Percentiles rank a stretch among this genome's conserved stretches.
Conservation (phyloP, 2,797 vertebrate species). For the Falco concolor region DNA sequence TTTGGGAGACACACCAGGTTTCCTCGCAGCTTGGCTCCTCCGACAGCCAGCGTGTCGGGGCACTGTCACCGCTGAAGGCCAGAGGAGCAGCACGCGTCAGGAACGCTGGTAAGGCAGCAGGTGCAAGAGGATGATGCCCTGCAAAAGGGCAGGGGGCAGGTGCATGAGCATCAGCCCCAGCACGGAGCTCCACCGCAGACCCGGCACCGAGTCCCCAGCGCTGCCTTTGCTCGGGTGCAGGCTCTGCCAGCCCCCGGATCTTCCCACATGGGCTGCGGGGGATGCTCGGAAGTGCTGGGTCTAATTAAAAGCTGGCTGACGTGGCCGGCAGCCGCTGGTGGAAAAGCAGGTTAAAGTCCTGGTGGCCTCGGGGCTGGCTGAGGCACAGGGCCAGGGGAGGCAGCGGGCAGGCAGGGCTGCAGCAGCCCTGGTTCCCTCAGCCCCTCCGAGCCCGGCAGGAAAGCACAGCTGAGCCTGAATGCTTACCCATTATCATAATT, state of each 20-base stretch:
- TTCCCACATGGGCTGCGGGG: background rate
- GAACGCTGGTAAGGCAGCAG: background rate
- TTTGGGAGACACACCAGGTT: background rate
- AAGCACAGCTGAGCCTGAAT: background rate
- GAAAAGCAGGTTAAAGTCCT: background rate
- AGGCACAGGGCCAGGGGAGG: background rate
- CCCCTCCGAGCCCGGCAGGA: background rate
- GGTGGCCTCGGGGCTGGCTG: background rate
- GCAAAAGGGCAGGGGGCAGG: background rate
- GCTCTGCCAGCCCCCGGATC: background rate
- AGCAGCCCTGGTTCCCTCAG: background rate
- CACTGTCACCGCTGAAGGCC: background rate
- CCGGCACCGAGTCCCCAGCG: rapidly evolving
- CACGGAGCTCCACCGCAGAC: rapidly evolving
- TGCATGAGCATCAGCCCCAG: background rate
- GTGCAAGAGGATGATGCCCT: background rate
- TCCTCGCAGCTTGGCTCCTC: background rate
- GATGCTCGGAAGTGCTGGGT: background rate
- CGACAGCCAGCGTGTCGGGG: background rate
- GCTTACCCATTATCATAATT: background rate
- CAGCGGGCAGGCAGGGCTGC: background rate
- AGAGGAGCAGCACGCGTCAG: background rate
- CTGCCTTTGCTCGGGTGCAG: background rate
- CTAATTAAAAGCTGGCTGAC: background rate
- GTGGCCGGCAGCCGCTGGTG: background rate